Conservation (phyloP, 2,113 vertebrate genomes). For the Ammodramus savannarum region DNA sequence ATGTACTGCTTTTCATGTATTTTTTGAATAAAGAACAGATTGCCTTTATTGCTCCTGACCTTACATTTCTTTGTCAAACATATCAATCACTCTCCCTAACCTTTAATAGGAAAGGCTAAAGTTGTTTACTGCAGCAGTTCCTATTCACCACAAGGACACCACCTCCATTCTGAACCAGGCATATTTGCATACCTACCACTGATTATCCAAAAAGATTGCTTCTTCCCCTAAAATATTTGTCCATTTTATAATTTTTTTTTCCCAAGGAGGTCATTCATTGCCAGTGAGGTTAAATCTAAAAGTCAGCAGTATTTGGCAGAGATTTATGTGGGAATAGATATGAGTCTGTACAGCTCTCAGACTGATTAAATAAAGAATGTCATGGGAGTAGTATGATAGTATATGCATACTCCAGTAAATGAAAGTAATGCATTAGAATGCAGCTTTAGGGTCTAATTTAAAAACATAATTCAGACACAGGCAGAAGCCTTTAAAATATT, state of each 20-base stretch:
- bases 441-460: slow-evolving; percentile 72
- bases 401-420: slow-evolving; percentile 56
- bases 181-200: background rate
- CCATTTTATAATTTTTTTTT: background rate
- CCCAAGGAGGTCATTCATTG: slow-evolving; percentile 42
- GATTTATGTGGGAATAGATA: slow-evolving; percentile 54
- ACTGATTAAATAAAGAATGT: slow-evolving; percentile 68
- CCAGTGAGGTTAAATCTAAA: slow-evolving; percentile 58
- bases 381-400: slow-evolving; percentile 40
- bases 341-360: slow-evolving; percentile 51
- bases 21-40: slow-evolving; percentile 47
- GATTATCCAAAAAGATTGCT: background rate
- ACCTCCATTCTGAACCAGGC: background rate
- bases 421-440: slow-evolving; percentile 69
- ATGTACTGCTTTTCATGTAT: slow-evolving; percentile 5
- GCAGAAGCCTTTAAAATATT: slow-evolving; percentile 72
- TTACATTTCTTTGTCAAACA: slow-evolving; percentile 51
- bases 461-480: slow-evolving; percentile 65
- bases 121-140: slow-evolving; percentile 24
- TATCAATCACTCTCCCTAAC: slow-evolving; percentile 22
- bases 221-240: slow-evolving; percentile 2
- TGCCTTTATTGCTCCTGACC: slow-evolving; percentile 36
- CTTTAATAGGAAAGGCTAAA: slow-evolving; percentile 52
- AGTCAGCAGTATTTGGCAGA: slow-evolving; percentile 60
- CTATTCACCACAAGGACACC: slow-evolving; percentile 27